Evolutionary conservation across 2,113 vertebrate species (phyloP).

Genomic region (Irena cyanogastra): DNA sequence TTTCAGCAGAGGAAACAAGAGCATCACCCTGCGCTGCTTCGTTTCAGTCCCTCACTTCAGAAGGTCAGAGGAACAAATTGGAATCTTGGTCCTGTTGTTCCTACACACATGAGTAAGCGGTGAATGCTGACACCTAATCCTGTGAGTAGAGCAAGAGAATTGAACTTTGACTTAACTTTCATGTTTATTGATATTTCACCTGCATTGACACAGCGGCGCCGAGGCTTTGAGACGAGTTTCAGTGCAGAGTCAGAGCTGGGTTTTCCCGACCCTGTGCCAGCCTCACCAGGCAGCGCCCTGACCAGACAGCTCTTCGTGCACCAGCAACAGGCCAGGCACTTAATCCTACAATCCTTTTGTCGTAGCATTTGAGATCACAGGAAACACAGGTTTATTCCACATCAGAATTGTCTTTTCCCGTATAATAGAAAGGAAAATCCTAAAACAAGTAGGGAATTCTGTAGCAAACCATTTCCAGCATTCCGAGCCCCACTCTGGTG

Average conservation of each 20-base stretch:
- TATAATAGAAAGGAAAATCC: neutral
- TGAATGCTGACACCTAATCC: neutral
- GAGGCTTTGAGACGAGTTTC: neutral
- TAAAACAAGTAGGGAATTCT: neutral
- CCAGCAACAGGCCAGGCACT: neutral
- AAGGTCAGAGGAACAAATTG: neutral
- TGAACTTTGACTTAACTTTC: neutral
- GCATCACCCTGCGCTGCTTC: rapidly evolving
- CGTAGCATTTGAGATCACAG: neutral
- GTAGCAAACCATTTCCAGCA: neutral
- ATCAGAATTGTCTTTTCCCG: neutral
- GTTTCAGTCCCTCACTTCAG: neutral
- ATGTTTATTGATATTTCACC: neutral
- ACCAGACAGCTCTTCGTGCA: neutral
- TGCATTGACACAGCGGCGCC: neutral
- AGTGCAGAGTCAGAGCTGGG: neutral
- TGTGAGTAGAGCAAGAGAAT: neutral
- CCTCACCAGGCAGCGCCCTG: neutral
- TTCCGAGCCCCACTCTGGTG: neutral
- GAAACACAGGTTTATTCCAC: neutral
- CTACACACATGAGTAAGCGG: neutral
- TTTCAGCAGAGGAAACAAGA: neutral
- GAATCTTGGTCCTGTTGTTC: neutral
- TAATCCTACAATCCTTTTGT: slow-evolving; percentile 8
- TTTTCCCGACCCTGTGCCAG: neutral